phyloP scores from a whole-genome alignment of 2,113 vertebrate species.

The Takifugu flavidus region DNA sequence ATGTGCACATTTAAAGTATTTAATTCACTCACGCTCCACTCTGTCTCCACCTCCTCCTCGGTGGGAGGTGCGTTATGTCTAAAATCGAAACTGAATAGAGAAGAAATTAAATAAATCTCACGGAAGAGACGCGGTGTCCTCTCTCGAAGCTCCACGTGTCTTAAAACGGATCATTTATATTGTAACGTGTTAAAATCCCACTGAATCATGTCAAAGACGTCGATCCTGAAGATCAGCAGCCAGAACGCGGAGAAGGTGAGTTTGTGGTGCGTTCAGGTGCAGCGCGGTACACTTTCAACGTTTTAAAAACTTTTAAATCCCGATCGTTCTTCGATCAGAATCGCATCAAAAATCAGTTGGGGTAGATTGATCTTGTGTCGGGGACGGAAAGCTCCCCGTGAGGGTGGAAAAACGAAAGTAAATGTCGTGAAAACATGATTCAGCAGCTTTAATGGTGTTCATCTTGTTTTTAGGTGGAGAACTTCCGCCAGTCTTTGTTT shows the following conservation, averaged over 20 bases:
- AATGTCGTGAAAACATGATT: conserved; percentile 33
- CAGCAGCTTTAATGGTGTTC: conserved; percentile 6
- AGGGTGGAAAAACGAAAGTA: conserved; percentile 54
- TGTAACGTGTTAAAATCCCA: background rate
- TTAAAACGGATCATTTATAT: background rate
- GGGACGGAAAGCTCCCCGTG: conserved; percentile 9
- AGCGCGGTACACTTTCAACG: background rate
- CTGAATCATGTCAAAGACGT: conserved; percentile 52
- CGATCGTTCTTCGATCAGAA: background rate
- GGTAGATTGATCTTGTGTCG: background rate
- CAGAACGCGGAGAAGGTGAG: conserved; percentile 55
- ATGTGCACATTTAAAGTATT: too few species aligned
- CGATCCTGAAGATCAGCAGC: conserved; percentile 53
- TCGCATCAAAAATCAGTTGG: background rate
- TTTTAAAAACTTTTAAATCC: too few species aligned
- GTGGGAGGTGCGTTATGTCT: conserved; percentile 28
- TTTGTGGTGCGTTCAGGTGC: background rate
- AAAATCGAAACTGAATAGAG: conserved; percentile 53
- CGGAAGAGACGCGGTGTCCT: background rate
- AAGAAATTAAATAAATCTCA: conserved; percentile 34
- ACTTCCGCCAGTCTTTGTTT: conserved; percentile 75
- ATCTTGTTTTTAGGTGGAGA: conserved; percentile 72
- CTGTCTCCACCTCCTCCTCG: background rate
- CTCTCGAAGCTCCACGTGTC: background rate
- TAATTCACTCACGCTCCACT: too few species aligned